These are phyloP conservation scores for Conus canariensis DNA, from an alignment of 2,888 invertebrate genomes.

Conservation along the genomic window DNA sequence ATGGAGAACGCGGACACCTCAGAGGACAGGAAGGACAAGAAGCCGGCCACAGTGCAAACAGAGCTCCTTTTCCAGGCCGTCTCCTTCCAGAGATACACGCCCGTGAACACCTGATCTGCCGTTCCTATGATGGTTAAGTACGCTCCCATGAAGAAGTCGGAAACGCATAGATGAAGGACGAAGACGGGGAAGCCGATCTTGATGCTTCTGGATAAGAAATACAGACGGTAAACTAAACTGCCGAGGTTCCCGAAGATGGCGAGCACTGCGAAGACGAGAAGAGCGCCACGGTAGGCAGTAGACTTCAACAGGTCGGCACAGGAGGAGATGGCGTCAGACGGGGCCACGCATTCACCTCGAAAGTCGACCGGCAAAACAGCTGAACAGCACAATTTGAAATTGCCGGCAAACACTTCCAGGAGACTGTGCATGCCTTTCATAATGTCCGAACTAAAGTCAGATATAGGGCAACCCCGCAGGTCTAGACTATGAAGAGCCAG, in stretches of 20 bases:
- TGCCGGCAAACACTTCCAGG: not conserved
- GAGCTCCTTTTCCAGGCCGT: slow-evolving; percentile 57
- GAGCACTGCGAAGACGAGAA: not conserved
- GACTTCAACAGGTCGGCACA: not conserved
- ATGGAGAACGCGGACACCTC: slow-evolving; percentile 84
- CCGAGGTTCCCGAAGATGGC: not conserved
- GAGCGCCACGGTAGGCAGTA: not conserved
- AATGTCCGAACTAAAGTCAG: not conserved
- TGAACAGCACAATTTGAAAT: slow-evolving; percentile 31
- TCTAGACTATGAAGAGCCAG: not conserved
- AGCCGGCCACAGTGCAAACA: slow-evolving; percentile 59
- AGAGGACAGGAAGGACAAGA: slow-evolving; percentile 78
- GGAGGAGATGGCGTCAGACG: not conserved
- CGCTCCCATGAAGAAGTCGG: slow-evolving; percentile 51
- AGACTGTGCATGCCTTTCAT: not conserved
- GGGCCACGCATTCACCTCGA: not conserved
- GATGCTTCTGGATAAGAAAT: not conserved
- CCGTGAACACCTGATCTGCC: slow-evolving; percentile 50
- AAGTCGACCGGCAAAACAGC: not conserved
- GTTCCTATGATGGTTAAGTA: not conserved
- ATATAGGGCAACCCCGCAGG: not conserved
- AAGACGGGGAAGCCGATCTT: not conserved
- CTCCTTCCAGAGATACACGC: slow-evolving; percentile 58
- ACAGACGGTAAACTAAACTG: not conserved
- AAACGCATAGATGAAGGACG: slow-evolving; percentile 14